These are phyloP conservation scores for Chiloscyllium plagiosum DNA, from an alignment of 2,113 vertebrate species.

Conservation along the genomic window DNA sequence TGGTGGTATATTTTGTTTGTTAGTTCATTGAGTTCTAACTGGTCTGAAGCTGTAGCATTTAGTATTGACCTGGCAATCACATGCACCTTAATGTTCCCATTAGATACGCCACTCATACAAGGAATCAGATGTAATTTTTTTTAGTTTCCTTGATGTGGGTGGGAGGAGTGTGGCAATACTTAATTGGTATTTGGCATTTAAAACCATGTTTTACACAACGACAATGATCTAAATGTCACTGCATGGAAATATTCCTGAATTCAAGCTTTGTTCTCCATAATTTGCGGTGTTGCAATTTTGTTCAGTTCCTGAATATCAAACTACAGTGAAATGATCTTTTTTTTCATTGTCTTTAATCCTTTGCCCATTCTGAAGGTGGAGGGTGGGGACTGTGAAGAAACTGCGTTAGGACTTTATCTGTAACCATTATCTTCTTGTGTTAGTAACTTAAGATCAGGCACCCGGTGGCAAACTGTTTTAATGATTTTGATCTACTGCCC, in stretches of 20 bases:
- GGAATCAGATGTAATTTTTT: neutral
- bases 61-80: neutral
- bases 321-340: neutral
- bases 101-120: neutral
- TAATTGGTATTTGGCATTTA: neutral
- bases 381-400: neutral
- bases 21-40: neutral
- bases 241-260: neutral
- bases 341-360: slow-evolving; percentile 5
- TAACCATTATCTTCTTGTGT: neutral
- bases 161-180: neutral
- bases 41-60: too few relatives aligned
- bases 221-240: neutral
- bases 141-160: neutral
- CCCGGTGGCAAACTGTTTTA: neutral
- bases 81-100: neutral
- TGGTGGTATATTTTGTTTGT: neutral
- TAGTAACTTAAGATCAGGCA: slow-evolving; percentile 16
- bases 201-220: neutral
- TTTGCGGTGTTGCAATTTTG: neutral
- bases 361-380: neutral
- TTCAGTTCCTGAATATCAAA: neutral
- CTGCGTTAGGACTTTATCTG: neutral
- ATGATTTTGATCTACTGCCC: neutral
- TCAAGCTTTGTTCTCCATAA: slow-evolving; percentile 17